Percentiles rank a stretch among this genome's conserved stretches.
Conservation (phyloP, 1,140 invertebrate genomes). For the Neodiprion virginianus region DNA sequence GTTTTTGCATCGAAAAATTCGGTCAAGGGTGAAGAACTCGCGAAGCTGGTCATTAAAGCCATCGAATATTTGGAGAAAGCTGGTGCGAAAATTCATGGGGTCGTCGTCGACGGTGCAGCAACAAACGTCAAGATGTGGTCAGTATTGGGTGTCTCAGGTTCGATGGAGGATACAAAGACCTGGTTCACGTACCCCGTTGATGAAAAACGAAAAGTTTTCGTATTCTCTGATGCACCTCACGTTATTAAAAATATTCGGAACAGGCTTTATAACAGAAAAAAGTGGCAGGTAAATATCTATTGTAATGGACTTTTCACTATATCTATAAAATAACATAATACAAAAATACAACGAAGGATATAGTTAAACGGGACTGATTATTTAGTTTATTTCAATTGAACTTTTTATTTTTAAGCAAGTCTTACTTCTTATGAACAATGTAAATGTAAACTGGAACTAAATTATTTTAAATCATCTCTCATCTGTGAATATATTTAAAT, state of each 20-base stretch:
- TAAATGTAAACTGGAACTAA: too few relatives aligned
- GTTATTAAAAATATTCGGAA: conserved; percentile 32
- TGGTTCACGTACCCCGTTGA: conserved; percentile 25
- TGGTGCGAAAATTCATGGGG: conserved; percentile 21
- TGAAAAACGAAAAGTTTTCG: conserved; percentile 22
- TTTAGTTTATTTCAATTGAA: too few relatives aligned
- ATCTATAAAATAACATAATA: too few relatives aligned
- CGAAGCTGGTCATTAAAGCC: conserved; percentile 19
- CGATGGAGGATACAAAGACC: conserved; percentile 6
- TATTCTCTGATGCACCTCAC: conserved; percentile 24
- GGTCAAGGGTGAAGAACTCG: conserved; percentile 20
- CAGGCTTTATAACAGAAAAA: conserved; percentile 20
- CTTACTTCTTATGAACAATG: too few relatives aligned
- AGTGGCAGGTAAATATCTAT: conserved; percentile 14
- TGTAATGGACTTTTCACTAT: too few relatives aligned
- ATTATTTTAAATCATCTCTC: too few relatives aligned
- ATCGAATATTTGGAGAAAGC: conserved; percentile 16
- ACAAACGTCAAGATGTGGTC: conserved; percentile 31
- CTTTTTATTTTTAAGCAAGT: too few relatives aligned
- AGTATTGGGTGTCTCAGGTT: conserved; percentile 21
- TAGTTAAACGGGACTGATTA: too few relatives aligned
- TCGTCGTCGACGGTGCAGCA: conserved; percentile 19
- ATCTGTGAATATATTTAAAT: too few relatives aligned
- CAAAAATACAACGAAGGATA: too few relatives aligned
- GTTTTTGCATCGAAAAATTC: conserved; percentile 28